Evolutionary conservation across 2,113 vertebrate genomes (phyloP).

Genomic region (Oreotrochilus melanogaster): DNA sequence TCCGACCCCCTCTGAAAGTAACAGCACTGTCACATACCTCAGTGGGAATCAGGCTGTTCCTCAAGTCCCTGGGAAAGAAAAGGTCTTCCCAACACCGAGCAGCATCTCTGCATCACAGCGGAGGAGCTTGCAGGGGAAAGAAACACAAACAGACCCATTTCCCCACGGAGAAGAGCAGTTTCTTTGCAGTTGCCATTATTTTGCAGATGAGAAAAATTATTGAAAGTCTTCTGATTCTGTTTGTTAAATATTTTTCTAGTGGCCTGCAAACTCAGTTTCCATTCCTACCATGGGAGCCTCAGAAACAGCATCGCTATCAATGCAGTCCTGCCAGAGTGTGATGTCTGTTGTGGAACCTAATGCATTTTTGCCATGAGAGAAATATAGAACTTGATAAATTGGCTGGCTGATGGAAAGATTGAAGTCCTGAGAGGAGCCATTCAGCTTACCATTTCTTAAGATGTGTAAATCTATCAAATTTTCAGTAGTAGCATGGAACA

Average conservation of each 20-base stretch:
- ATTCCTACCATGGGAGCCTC: neutral
- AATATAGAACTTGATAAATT: neutral
- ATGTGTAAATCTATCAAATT: neutral
- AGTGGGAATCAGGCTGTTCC: neutral
- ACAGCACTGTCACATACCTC: fast-evolving
- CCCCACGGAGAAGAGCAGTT: neutral
- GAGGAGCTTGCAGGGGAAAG: neutral
- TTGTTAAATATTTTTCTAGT: neutral
- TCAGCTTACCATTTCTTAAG: neutral
- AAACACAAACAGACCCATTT: neutral
- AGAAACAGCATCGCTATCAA: neutral
- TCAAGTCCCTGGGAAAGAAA: neutral
- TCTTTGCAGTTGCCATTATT: neutral
- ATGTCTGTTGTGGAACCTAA: neutral
- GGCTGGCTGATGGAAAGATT: neutral
- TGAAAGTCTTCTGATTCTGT: neutral
- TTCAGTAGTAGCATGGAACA: neutral
- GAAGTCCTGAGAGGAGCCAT: neutral
- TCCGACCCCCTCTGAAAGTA: neutral
- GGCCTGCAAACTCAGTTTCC: neutral
- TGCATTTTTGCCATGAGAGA: neutral
- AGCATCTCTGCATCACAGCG: neutral
- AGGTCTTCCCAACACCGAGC: neutral
- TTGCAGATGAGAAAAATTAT: neutral
- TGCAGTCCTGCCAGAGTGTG: neutral